phyloP scores from a whole-genome alignment of 2,113 vertebrate genomes.

The Onychorhynchus coronatus region DNA sequence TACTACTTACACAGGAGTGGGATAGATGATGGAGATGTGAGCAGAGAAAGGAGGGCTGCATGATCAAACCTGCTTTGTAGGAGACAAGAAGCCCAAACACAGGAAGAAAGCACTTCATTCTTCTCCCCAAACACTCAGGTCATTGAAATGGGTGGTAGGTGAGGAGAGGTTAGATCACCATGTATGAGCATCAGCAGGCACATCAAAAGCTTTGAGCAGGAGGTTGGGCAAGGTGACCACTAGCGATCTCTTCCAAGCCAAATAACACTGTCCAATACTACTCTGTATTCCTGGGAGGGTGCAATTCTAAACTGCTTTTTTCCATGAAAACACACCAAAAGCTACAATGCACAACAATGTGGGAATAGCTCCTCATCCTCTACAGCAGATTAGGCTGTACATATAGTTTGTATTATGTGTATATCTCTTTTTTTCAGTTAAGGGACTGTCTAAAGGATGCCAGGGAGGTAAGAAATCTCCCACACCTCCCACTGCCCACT shows the following conservation, averaged over 20 bases:
- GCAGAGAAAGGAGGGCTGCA: background rate
- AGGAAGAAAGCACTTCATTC: background rate
- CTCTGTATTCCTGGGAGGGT: background rate
- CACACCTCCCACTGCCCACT: background rate
- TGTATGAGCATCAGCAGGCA: background rate
- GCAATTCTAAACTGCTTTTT: background rate
- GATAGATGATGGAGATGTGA: background rate
- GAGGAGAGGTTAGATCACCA: background rate
- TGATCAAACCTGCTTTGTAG: background rate
- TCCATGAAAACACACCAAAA: background rate
- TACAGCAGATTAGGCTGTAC: background rate
- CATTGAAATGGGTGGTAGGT: background rate
- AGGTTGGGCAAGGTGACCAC: background rate
- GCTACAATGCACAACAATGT: background rate
- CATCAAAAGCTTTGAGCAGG: background rate
- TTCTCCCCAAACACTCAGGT: background rate
- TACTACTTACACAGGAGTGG: background rate
- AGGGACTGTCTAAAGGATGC: background rate
- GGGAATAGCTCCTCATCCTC: background rate
- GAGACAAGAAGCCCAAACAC: background rate
- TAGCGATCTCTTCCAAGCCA: background rate
- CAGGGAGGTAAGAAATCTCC: background rate
- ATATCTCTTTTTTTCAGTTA: background rate
- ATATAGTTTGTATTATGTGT: background rate
- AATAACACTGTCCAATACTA: background rate